Evolutionary conservation across 1,140 invertebrate genomes (phyloP).

Genomic region (Cotesia glomerata): DNA sequence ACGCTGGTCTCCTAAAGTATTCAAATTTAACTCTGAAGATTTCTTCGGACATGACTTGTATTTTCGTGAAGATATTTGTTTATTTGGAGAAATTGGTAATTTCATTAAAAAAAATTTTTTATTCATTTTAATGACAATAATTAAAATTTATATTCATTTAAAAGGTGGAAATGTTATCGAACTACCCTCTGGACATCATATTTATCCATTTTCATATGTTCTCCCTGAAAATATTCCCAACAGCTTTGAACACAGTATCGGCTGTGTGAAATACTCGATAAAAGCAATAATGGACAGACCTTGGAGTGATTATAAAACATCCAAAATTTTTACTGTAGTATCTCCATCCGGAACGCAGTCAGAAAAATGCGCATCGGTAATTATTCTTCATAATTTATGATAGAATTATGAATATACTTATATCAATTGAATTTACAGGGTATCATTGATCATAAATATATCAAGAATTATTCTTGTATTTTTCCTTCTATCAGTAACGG

Average conservation of each 20-base stretch:
- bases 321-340: conserved; percentile 62
- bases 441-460: conserved; percentile 45
- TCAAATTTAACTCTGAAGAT: too few species aligned
- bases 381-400: conserved; percentile 13
- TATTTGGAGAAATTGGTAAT: not conserved
- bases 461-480: conserved; percentile 71
- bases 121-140: not conserved
- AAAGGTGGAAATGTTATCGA: conserved; percentile 9
- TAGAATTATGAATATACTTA: not conserved
- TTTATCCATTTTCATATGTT: conserved; percentile 63
- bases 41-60: not conserved
- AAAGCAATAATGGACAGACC: conserved; percentile 67
- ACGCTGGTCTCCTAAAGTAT: not conserved
- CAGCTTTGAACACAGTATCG: conserved; percentile 66
- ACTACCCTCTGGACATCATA: conserved; percentile 56
- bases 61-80: conserved; percentile 3
- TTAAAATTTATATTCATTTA: not conserved
- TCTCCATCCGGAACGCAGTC: conserved; percentile 34
- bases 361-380: conserved; percentile 19
- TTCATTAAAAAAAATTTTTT: too few species aligned
- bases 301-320: conserved; percentile 65
- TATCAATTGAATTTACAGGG: conserved; percentile 16
- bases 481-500: conserved; percentile 60
- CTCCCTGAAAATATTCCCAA: conserved; percentile 61
- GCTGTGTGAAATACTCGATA: conserved; percentile 65